phyloP scores from a whole-genome alignment of 1,140 invertebrate genomes.

The Episyrphus balteatus region DNA sequence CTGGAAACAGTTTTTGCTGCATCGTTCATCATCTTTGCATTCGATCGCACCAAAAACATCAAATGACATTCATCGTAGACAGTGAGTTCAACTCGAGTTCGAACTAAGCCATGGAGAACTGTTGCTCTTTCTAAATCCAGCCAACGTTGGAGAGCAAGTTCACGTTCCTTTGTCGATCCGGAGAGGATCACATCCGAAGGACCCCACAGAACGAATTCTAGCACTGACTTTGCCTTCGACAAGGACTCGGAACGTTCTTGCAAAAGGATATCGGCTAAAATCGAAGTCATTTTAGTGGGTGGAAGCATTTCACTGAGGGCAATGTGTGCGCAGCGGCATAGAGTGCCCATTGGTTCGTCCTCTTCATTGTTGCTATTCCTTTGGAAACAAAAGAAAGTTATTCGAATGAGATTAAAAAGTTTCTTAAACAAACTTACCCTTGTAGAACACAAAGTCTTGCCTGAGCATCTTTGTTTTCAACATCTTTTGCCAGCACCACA shows the following conservation, averaged over 20 bases:
- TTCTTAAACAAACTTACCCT: slow-evolving; percentile 41
- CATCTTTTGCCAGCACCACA: slow-evolving; percentile 39
- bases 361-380: slow-evolving; percentile 36
- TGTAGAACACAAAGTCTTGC: slow-evolving; percentile 59
- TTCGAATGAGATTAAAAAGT: background rate
- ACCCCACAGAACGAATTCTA: slow-evolving; percentile 78
- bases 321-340: slow-evolving; percentile 66
- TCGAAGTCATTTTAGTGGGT: slow-evolving; percentile 48
- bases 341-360: slow-evolving; percentile 52
- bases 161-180: slow-evolving; percentile 51
- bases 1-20: slow-evolving; percentile 44
- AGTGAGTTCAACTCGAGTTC: slow-evolving; percentile 58
- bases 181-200: slow-evolving; percentile 61
- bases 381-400: background rate
- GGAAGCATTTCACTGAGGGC: slow-evolving; percentile 55
- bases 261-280: slow-evolving; percentile 55
- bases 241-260: slow-evolving; percentile 62
- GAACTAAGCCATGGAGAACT: slow-evolving; percentile 63
- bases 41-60: slow-evolving; percentile 68
- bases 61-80: slow-evolving; percentile 69
- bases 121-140: slow-evolving; percentile 72
- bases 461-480: slow-evolving; percentile 46
- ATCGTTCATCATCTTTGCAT: slow-evolving; percentile 65
- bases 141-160: slow-evolving; percentile 65
- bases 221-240: slow-evolving; percentile 52